Base-by-base conservation (phyloP, 1,140 invertebrate genomes). In the Drosophila ananassae region DNA sequence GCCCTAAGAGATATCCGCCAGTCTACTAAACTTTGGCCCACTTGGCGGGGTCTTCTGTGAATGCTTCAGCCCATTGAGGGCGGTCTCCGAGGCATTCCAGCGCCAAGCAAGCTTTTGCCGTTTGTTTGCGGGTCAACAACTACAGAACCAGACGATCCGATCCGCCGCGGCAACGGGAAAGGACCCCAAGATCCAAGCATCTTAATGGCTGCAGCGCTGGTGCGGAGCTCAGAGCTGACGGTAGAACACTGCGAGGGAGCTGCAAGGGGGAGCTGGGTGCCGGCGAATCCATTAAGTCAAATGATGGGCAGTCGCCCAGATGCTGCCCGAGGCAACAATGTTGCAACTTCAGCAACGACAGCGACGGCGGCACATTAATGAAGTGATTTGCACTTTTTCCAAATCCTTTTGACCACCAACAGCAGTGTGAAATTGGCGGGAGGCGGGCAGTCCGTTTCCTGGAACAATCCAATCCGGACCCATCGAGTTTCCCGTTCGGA, bases 341-440 rank as follows among this genome's bases (percentile, higher is more conserved):
- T 84, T 77, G 80, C 77, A 73, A 47, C 44, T 8, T 13, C 57
- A 32, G 63, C 25, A 58, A 21, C 41, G 50, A 58, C 68, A 54
- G 32, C 44, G 51, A 37, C 53, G 66, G 44, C 73, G 62, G 73
- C 56, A 74, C 83, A 73, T 89, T 87, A 87, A 87, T 87, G 79
- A 87, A 87, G 83, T 87, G 83, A 87, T 87, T 87, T 87, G 83
- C 83, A 79, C 75, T 71, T 89, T 89, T 73, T 21, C 47, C 58
- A 64, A 61, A 66, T 75, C 39, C 58, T 82, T 85, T 32, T 84
- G 81, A 68, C 78, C 81, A 87, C 81, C 81, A 84, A 69, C 73
- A 58, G 46, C 10, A 25, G 24, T 25, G 3, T 57, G 57, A 37
- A 22, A 21, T 32, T 32, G 32, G 25, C 57, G 30, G 32, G 37